Evolutionary conservation across 1,140 invertebrate genomes (phyloP).

Genomic region (Ganaspis sp.): DNA sequence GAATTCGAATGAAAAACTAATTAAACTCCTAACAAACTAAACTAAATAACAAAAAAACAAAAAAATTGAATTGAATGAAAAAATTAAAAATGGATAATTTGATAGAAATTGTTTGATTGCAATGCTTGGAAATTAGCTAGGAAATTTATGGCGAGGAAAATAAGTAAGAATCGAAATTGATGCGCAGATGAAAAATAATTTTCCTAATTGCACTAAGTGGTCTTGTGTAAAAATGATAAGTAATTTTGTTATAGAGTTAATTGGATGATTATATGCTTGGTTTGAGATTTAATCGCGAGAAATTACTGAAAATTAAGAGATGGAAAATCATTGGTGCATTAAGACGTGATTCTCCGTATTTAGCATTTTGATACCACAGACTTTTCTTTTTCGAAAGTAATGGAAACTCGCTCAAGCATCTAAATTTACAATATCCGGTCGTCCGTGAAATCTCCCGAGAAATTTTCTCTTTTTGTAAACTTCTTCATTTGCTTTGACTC

Average conservation of each 20-base stretch:
- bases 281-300: background rate
- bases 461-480: background rate
- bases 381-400: constrained; percentile 28
- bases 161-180: too few relatives aligned
- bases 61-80: too few relatives aligned
- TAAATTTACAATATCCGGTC: constrained; percentile 17
- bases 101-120: too few relatives aligned
- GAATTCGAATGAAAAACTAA: too few relatives aligned
- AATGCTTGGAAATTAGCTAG: too few relatives aligned
- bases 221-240: too few relatives aligned
- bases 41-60: too few relatives aligned
- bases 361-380: constrained; percentile 17
- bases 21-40: too few relatives aligned
- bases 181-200: too few relatives aligned
- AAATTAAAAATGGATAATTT: too few relatives aligned
- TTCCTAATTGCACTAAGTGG: too few relatives aligned
- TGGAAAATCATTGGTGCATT: background rate
- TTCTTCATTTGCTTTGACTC: background rate
- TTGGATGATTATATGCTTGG: background rate
- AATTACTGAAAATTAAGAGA: background rate
- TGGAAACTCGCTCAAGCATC: constrained; percentile 13
- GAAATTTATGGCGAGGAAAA: too few relatives aligned
- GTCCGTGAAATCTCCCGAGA: constrained; percentile 3
- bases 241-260: background rate
- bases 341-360: background rate